Conservation (phyloP, 92 coral and sea anemone genomes). For the Phenganax subtilis region DNA sequence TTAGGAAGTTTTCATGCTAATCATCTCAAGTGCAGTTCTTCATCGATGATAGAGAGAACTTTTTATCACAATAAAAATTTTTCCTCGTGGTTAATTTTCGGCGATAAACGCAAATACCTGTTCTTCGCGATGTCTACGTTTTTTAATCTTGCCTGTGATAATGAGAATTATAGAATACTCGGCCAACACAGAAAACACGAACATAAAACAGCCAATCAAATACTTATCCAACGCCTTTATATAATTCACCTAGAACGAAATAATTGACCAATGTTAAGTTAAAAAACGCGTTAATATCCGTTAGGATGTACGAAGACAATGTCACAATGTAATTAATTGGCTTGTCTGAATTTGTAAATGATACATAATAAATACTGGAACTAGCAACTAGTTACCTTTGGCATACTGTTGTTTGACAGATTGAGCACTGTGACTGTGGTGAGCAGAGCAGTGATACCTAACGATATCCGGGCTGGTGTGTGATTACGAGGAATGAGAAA, state of each 20-base stretch:
- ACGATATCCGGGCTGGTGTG: constrained; percentile 93
- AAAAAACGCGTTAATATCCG: too few relatives aligned
- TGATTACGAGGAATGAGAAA: constrained; percentile 86
- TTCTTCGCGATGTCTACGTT: constrained; percentile 53
- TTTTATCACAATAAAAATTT: constrained; percentile 8
- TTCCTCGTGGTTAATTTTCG: constrained; percentile 39
- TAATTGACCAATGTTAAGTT: background rate
- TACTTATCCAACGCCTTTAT: constrained; percentile 92
- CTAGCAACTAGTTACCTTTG: constrained; percentile 60
- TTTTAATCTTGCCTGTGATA: constrained; percentile 47
- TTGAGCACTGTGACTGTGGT: constrained; percentile 92
- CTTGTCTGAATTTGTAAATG: background rate
- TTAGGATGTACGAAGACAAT: too few relatives aligned
- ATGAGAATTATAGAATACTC: constrained; percentile 77
- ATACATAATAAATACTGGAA: background rate
- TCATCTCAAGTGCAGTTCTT: too few relatives aligned
- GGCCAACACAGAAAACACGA: constrained; percentile 80
- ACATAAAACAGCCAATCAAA: constrained; percentile 89
- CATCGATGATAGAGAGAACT: background rate
- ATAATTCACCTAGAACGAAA: constrained; percentile 70
- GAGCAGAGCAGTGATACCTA: constrained; percentile 90
- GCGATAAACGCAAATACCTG: constrained; percentile 19
- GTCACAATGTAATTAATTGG: background rate
- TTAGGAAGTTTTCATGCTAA: too few relatives aligned
- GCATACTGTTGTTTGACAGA: constrained; percentile 97